phyloP scores from a whole-genome alignment of 2,888 invertebrate species.

The Tetragnatha montana region DNA sequence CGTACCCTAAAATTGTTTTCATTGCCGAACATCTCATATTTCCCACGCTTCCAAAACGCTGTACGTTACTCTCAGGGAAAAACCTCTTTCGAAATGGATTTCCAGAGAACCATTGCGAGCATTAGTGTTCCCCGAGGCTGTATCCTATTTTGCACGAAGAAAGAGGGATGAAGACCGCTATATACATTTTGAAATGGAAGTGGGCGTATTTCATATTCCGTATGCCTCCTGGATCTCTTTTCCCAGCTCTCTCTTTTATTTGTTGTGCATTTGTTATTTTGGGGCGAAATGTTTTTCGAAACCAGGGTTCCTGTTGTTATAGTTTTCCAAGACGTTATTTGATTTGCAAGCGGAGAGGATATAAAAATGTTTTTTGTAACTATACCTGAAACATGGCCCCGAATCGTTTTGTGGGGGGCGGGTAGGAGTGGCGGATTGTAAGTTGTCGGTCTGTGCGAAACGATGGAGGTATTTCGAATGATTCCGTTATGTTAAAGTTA shows the following conservation, averaged over 20 bases:
- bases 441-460: neutral
- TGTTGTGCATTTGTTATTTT: conserved; percentile 27
- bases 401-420: conserved; percentile 27
- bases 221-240: conserved; percentile 20
- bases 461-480: too few species aligned
- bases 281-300: conserved; percentile 61
- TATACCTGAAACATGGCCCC: conserved; percentile 69
- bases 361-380: conserved; percentile 70
- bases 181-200: conserved; percentile 36
- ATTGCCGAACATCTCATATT: neutral
- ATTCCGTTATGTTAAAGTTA: too few species aligned
- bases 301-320: conserved; percentile 62
- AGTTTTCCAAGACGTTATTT: conserved; percentile 68
- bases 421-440: neutral
- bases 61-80: neutral
- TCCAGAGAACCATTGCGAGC: conserved; percentile 14
- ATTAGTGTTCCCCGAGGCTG: conserved; percentile 45
- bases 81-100: conserved; percentile 28
- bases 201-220: conserved; percentile 60
- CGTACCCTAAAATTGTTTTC: neutral
- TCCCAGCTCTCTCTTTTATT: neutral
- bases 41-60: neutral
- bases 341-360: conserved; percentile 69
- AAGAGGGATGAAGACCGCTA: conserved; percentile 47
- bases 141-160: conserved; percentile 41